These are phyloP conservation scores for Cistogaster globosa DNA, from an alignment of 2,888 invertebrate genomes.

Conservation along the genomic window DNA sequence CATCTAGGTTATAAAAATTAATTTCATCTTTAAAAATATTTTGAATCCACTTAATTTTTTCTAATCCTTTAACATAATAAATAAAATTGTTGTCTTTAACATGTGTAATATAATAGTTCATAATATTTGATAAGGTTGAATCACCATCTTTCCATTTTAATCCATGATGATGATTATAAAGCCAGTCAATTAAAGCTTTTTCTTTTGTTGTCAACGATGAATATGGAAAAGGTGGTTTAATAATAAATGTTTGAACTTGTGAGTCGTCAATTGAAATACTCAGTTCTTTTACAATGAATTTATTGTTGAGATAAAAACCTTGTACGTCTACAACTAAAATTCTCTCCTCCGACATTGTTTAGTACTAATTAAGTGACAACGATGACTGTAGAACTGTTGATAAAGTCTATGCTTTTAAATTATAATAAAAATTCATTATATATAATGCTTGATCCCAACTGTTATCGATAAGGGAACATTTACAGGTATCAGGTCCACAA, in stretches of 20 bases:
- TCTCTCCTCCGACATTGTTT: no score
- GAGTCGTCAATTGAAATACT: neutral
- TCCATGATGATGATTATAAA: constrained; percentile 13
- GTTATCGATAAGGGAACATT: no score
- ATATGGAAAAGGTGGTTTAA: constrained; percentile 32
- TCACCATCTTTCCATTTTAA: constrained; percentile 1
- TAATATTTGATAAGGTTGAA: neutral
- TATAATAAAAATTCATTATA: constrained; percentile 23
- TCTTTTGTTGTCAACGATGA: constrained; percentile 19
- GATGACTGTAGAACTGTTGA: no score
- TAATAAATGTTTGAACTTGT: constrained; percentile 30
- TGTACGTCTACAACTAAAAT: constrained; percentile 2
- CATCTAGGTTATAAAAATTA: neutral
- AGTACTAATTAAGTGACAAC: no score
- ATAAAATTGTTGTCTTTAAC: neutral
- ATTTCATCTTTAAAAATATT: neutral
- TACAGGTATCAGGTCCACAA: no score
- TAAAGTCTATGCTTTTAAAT: neutral
- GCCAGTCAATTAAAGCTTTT: constrained; percentile 4
- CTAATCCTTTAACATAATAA: constrained; percentile 3
- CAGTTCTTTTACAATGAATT: no score
- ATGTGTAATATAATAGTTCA: neutral
- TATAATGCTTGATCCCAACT: constrained; percentile 12
- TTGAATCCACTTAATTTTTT: neutral
- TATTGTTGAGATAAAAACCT: no score